Conservation (phyloP, 2,888 invertebrate genomes). For the Achlya flavicornis region DNA sequence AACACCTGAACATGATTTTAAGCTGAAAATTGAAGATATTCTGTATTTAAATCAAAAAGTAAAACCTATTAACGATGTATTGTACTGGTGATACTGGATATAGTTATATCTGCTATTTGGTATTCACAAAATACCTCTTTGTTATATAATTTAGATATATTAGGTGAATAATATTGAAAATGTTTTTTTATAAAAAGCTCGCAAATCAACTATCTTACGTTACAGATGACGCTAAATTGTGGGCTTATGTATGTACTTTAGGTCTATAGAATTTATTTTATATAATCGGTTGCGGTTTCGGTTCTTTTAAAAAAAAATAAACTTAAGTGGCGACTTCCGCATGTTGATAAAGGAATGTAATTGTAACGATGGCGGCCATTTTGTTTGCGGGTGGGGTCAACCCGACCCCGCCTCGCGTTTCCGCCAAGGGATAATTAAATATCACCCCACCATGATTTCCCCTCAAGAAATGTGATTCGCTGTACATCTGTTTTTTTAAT, state of each 20-base stretch:
- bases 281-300: background rate
- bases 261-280: background rate
- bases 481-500: constrained; percentile 51
- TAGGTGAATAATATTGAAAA: too few relatives aligned
- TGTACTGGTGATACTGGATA: too few relatives aligned
- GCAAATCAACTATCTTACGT: background rate
- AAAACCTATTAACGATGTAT: too few relatives aligned
- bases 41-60: too few relatives aligned
- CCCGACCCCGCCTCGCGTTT: constrained; percentile 79
- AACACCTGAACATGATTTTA: too few relatives aligned
- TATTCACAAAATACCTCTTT: too few relatives aligned
- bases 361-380: constrained; percentile 78
- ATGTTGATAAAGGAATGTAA: constrained; percentile 67
- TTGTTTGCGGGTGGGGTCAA: constrained; percentile 81
- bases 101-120: too few relatives aligned
- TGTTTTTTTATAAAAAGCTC: too few relatives aligned
- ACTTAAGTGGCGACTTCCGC: constrained; percentile 58
- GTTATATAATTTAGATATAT: too few relatives aligned
- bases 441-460: constrained; percentile 76
- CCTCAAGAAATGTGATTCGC: constrained; percentile 67
- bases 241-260: background rate
- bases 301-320: constrained; percentile 28
- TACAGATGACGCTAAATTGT: background rate
- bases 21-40: too few relatives aligned
- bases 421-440: constrained; percentile 80